Conservation (phyloP, 2,113 vertebrate genomes). For the Hydrolagus affinis region DNA sequence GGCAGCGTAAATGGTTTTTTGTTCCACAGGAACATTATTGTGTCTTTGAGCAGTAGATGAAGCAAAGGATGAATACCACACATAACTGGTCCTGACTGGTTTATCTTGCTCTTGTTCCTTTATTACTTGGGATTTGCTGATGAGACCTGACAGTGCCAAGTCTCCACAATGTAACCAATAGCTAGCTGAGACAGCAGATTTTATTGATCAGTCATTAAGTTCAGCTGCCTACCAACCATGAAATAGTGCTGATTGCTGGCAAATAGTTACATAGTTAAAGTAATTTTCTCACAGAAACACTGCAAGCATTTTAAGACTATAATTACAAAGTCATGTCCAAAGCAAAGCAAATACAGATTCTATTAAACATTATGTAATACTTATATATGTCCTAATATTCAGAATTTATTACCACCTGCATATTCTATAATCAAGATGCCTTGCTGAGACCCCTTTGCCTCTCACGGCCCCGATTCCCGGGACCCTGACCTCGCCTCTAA, state of each 20-base stretch:
- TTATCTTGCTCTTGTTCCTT: constrained; percentile 11
- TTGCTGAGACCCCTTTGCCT: too few relatives aligned
- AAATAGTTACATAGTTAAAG: constrained; percentile 26
- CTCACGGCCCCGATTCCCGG: too few relatives aligned
- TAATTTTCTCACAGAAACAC: constrained; percentile 19
- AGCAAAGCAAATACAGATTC: constrained; percentile 25
- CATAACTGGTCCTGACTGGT: constrained; percentile 14
- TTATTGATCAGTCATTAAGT: constrained; percentile 15
- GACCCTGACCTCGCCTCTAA: too few relatives aligned
- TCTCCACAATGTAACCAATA: background rate
- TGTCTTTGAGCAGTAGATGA: background rate
- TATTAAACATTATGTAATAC: constrained; percentile 21
- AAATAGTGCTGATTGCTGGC: constrained; percentile 28
- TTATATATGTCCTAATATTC: background rate
- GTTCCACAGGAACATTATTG: background rate
- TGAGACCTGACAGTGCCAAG: constrained; percentile 19
- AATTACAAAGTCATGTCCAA: background rate
- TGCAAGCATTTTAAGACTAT: constrained; percentile 17
- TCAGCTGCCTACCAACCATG: constrained; percentile 2
- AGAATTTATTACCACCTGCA: background rate
- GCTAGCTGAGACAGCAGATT: constrained; percentile 25
- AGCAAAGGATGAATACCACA: background rate
- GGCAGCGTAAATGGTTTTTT: background rate
- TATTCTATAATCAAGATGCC: background rate
- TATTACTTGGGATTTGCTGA: constrained; percentile 10